phyloP scores from a whole-genome alignment of 2,888 invertebrate genomes.

The Thysanoteuthis rhombus region DNA sequence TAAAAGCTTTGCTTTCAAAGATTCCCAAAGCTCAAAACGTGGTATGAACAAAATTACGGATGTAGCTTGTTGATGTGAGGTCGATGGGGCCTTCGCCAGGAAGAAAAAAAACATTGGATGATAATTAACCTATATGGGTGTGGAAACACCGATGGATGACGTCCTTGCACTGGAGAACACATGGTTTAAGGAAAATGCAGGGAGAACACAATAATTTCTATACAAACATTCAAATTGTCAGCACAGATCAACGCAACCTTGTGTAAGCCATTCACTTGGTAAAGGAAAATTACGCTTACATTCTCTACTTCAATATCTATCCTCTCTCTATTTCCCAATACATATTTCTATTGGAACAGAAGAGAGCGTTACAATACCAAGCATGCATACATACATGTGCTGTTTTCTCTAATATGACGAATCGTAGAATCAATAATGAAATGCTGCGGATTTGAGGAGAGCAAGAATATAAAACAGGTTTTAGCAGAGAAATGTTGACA shows the following conservation, averaged over 20 bases:
- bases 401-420: background rate
- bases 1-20: too few relatives aligned
- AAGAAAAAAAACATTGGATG: too few relatives aligned
- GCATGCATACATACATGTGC: background rate
- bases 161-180: background rate
- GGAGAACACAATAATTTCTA: background rate
- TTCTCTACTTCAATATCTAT: background rate
- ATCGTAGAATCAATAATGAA: background rate
- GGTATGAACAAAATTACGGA: too few relatives aligned
- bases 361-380: background rate
- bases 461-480: background rate
- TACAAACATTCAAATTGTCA: background rate
- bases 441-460: background rate
- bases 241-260: background rate
- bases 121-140: too few relatives aligned
- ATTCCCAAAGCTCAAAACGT: too few relatives aligned
- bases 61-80: too few relatives aligned
- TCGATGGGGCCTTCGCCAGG: too few relatives aligned
- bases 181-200: background rate
- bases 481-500: background rate
- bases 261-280: background rate
- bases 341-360: background rate
- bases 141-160: too few relatives aligned
- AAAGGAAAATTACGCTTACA: background rate
- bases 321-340: background rate